Evolutionary conservation across 2,888 invertebrate species (phyloP).

Genomic region (Drosophila falleni): DNA sequence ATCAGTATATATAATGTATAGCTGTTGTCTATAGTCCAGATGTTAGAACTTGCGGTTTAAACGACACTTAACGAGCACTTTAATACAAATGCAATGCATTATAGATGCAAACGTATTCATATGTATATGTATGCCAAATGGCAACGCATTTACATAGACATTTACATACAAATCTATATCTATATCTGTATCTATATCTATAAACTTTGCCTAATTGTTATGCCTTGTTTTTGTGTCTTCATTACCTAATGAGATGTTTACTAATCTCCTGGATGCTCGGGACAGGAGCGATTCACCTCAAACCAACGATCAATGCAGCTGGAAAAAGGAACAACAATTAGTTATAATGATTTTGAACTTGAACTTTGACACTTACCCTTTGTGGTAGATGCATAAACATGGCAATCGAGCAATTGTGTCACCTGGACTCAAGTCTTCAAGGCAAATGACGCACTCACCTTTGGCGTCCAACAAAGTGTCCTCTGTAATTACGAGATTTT

Average conservation of each 20-base stretch:
- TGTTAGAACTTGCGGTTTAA: constrained; percentile 31
- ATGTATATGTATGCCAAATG: constrained; percentile 30
- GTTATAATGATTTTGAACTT: neutral
- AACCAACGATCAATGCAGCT: constrained; percentile 99
- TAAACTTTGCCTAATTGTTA: neutral
- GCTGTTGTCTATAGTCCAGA: constrained; percentile 8
- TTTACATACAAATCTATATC: constrained; percentile 2
- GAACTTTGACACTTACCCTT: constrained; percentile 88
- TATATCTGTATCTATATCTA: constrained; percentile 4
- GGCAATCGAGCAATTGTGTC: constrained; percentile 99
- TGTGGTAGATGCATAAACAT: constrained; percentile 99
- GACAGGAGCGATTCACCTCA: constrained; percentile 99
- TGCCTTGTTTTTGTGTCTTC: neutral
- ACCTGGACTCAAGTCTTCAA: constrained; percentile 97
- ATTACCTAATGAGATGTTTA: constrained; percentile 52
- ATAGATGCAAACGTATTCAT: constrained; percentile 10
- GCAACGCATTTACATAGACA: constrained; percentile 9
- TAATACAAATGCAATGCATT: constrained; percentile 7
- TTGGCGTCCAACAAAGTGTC: constrained; percentile 98
- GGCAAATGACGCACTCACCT: constrained; percentile 99
- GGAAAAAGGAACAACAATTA: constrained; percentile 83
- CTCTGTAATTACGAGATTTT: constrained; percentile 89
- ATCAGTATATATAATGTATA: constrained; percentile 3
- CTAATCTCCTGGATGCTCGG: constrained; percentile 96
- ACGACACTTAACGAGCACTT: constrained; percentile 49